A percentile compares a stretch with the other conserved stretches of the same genome.
These are phyloP conservation scores for Oryzias melastigma DNA, from an alignment of 2,113 vertebrate species.

Conservation along the genomic window DNA sequence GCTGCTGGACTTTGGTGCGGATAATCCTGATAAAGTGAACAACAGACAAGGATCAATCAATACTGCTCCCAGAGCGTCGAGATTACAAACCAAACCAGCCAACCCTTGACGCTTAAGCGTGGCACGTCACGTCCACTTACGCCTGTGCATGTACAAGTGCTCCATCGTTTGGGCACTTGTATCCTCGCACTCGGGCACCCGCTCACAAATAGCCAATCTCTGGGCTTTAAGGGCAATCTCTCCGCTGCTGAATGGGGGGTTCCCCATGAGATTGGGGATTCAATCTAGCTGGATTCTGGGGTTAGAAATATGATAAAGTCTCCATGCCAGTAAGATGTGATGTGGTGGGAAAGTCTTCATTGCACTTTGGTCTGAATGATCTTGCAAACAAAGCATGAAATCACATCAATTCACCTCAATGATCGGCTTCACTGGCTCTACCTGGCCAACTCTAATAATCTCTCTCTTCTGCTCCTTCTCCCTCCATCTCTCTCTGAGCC, in stretches of 20 bases:
- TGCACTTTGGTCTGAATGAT: slow-evolving; percentile 83
- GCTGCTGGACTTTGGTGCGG: slow-evolving; percentile 99
- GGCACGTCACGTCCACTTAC: slow-evolving; percentile 51
- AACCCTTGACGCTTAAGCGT: slow-evolving; percentile 49
- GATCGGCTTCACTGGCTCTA: slow-evolving; percentile 83
- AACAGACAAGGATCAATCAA: slow-evolving; percentile 71
- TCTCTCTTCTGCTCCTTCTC: slow-evolving; percentile 70
- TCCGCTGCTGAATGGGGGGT: slow-evolving; percentile 62
- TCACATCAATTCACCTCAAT: slow-evolving; percentile 86
- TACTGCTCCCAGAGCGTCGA: slow-evolving; percentile 48
- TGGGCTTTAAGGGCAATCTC: slow-evolving; percentile 72
- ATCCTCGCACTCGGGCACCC: slow-evolving; percentile 52
- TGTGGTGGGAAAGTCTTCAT: slow-evolving; percentile 81
- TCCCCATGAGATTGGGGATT: slow-evolving; percentile 75
- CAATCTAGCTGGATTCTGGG: slow-evolving; percentile 77
- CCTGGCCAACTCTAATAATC: slow-evolving; percentile 83
- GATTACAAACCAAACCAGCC: slow-evolving; percentile 49
- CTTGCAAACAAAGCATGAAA: slow-evolving; percentile 87
- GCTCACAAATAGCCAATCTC: slow-evolving; percentile 76
- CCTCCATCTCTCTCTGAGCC: slow-evolving; percentile 47
- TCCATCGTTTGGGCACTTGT: slow-evolving; percentile 53
- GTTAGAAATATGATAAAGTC: slow-evolving; percentile 82
- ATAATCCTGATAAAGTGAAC: slow-evolving; percentile 89
- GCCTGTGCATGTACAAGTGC: slow-evolving; percentile 62
- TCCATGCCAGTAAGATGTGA: slow-evolving; percentile 77